Evolutionary conservation across 2,113 vertebrate genomes (phyloP).

Genomic region (Anthoscopus minutus): DNA sequence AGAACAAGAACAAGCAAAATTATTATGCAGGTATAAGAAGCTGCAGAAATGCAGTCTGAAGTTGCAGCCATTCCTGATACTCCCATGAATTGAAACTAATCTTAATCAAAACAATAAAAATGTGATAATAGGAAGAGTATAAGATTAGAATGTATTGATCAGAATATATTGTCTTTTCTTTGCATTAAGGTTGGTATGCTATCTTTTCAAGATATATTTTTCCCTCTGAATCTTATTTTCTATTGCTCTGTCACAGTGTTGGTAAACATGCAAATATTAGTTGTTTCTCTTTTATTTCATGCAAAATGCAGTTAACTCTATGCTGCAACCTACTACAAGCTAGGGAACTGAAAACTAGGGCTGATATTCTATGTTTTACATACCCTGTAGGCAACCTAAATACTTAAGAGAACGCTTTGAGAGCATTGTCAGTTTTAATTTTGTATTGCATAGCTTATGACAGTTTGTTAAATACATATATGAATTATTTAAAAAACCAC

Average conservation of each 20-base stretch:
- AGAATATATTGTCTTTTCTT: not conserved
- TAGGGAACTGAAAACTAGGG: not conserved
- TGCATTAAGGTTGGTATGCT: not conserved
- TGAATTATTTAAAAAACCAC: slow-evolving; percentile 59
- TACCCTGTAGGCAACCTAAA: slow-evolving; percentile 57
- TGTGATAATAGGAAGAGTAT: not conserved
- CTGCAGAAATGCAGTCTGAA: not conserved
- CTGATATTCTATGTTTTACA: slow-evolving; percentile 24
- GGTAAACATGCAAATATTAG: not conserved
- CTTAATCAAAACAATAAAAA: not conserved
- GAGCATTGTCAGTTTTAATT: slow-evolving; percentile 52
- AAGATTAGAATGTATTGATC: not conserved
- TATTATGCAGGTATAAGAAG: not conserved
- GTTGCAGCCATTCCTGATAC: not conserved
- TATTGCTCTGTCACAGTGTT: not conserved
- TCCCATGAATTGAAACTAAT: not conserved
- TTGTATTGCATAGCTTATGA: slow-evolving; percentile 40
- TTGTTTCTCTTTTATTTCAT: not conserved
- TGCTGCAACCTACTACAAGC: not conserved
- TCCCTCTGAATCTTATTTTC: not conserved
- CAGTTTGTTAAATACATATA: slow-evolving; percentile 49
- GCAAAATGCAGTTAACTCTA: not conserved
- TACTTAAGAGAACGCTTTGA: slow-evolving; percentile 47
- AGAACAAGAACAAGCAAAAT: not conserved
- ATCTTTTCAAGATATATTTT: not conserved